phyloP scores from a whole-genome alignment of 37 sponge, comb jelly and placozoan genomes.

The Dysidea cf. avara region DNA sequence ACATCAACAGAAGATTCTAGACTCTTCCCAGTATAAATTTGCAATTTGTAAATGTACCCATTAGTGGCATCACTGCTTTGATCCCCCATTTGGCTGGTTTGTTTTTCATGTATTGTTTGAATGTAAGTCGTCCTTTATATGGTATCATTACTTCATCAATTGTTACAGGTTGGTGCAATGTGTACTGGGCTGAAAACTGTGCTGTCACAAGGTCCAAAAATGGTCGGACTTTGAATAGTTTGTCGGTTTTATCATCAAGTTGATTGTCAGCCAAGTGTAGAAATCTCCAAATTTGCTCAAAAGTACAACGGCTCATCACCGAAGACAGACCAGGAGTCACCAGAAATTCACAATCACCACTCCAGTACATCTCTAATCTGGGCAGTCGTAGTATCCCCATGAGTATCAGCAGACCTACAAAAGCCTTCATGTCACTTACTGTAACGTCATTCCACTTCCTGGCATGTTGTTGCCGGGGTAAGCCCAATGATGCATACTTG shows the following conservation, averaged over 20 bases:
- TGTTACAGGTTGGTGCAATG: neutral
- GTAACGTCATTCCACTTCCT: neutral
- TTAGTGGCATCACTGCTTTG: constrained; percentile 2
- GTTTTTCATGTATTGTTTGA: constrained; percentile 10
- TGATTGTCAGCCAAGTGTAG: constrained; percentile 5
- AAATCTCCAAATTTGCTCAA: constrained; percentile 14
- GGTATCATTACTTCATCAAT: constrained; percentile 28
- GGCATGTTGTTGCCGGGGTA: too few relatives aligned
- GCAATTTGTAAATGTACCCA: neutral
- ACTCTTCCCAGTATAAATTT: constrained; percentile 7
- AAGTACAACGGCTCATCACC: too few relatives aligned
- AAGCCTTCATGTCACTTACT: neutral
- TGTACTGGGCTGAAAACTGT: neutral
- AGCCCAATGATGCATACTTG: neutral
- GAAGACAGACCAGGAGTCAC: too few relatives aligned
- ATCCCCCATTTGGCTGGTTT: constrained; percentile 17
- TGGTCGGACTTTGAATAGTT: neutral
- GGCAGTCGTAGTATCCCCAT: constrained; percentile 6
- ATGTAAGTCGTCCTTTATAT: constrained; percentile 2
- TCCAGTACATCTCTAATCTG: constrained; percentile 1
- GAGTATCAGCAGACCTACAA: too few relatives aligned
- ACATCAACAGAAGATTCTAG: neutral
- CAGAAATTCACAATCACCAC: neutral
- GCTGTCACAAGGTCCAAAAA: neutral
- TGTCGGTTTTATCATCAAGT: neutral